These are phyloP conservation scores for Epirrhoe tristata DNA, from an alignment of 2,888 invertebrate species.

Conservation along the genomic window DNA sequence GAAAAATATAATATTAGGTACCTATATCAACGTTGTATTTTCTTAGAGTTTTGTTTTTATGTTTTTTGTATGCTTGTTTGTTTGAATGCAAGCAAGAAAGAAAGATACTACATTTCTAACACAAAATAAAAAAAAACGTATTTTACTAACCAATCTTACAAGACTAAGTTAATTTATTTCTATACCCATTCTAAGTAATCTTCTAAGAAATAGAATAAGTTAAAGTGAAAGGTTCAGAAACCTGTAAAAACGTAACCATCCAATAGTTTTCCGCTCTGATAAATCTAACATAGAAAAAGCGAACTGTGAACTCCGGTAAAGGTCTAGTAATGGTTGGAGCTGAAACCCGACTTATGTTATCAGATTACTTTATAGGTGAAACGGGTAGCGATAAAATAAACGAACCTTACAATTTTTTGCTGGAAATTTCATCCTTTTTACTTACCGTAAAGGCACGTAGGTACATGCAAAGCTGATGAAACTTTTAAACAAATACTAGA, in stretches of 20 bases:
- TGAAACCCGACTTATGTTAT: slow-evolving; percentile 35
- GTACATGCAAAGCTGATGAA: neutral
- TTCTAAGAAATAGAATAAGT: neutral
- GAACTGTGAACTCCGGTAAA: slow-evolving; percentile 35
- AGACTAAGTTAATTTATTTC: too few relatives aligned
- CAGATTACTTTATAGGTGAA: slow-evolving; percentile 39
- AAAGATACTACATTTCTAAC: too few relatives aligned
- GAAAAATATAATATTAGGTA: too few relatives aligned
- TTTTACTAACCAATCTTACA: too few relatives aligned
- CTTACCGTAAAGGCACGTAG: neutral
- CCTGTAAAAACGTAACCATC: slow-evolving; percentile 22
- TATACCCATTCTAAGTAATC: too few relatives aligned
- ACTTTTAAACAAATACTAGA: neutral
- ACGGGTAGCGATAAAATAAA: slow-evolving; percentile 31
- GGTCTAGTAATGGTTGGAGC: slow-evolving; percentile 34
- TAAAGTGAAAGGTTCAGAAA: slow-evolving; percentile 7
- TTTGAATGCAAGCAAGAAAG: too few relatives aligned
- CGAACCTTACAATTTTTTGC: slow-evolving; percentile 27
- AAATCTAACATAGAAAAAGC: slow-evolving; percentile 34
- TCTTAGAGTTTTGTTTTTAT: too few relatives aligned
- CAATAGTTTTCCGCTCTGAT: slow-evolving; percentile 34
- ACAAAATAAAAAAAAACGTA: too few relatives aligned
- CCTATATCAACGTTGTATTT: too few relatives aligned
- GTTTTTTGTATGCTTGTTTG: too few relatives aligned
- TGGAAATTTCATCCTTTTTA: neutral